Evolutionary conservation across 1,140 invertebrate genomes (phyloP).

Genomic region (Drosophila santomea): DNA sequence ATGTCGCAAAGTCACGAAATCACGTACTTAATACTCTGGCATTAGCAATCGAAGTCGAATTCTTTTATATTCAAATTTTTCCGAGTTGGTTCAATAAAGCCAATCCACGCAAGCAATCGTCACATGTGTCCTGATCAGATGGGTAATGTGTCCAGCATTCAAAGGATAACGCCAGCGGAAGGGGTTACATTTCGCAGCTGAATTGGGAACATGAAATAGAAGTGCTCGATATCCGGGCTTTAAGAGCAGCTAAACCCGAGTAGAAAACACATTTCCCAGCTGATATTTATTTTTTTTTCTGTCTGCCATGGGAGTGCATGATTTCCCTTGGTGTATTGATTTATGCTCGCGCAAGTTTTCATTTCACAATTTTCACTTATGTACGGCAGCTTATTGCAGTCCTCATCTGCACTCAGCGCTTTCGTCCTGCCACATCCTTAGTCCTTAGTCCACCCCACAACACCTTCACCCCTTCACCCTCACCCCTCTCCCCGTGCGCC

Average conservation of each 20-base stretch:
- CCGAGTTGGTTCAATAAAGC: constrained; percentile 1
- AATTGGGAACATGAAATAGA: background rate
- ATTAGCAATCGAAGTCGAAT: constrained; percentile 7
- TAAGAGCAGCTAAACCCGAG: constrained; percentile 14
- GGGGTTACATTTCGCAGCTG: background rate
- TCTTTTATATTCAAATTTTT: constrained; percentile 16
- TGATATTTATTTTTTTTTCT: background rate
- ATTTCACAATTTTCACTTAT: constrained; percentile 66
- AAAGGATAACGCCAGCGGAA: constrained; percentile 10
- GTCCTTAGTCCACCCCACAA: too few relatives aligned
- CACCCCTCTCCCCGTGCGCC: background rate
- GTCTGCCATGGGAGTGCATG: constrained; percentile 10
- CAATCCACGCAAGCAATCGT: background rate
- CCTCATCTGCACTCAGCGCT: constrained; percentile 47
- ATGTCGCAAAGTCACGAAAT: constrained; percentile 5
- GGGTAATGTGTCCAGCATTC: constrained; percentile 23
- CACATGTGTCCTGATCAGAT: constrained; percentile 1
- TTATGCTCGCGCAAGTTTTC: constrained; percentile 69
- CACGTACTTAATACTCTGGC: background rate
- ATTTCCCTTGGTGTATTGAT: constrained; percentile 60
- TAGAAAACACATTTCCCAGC: constrained; percentile 1
- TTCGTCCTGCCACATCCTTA: background rate
- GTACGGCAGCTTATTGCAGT: constrained; percentile 56
- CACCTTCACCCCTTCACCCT: background rate
- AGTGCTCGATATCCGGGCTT: background rate